Evolutionary conservation across 2,888 invertebrate species (phyloP), one percentile per base, ranked within the genome.

Genomic region (Koerneria pararmatus): DNA sequence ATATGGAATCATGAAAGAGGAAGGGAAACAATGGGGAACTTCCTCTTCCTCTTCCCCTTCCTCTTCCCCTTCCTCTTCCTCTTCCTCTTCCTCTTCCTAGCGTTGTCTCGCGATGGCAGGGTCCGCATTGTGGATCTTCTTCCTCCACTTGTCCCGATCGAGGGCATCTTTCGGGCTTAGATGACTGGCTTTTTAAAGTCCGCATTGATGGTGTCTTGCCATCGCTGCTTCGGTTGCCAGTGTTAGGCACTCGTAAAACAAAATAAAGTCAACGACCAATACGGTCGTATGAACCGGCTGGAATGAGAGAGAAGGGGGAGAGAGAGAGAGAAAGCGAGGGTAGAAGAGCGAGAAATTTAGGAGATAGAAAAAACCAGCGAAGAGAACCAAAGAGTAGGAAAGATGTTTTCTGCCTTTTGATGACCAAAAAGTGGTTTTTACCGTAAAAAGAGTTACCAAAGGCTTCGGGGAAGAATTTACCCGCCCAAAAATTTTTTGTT

Each of bases 111-210:
- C n/a, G n/a, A n/a, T n/a, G n/a, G n/a, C n/a, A n/a, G n/a, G n/a
- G n/a, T n/a, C n/a, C n/a, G n/a, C n/a, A n/a, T n/a, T n/a, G n/a
- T n/a, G n/a, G n/a, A n/a, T 60, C 60, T 60, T 48, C 60, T 48
- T 60, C 34, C 48, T 31, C 31, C 29, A 41, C 19, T 19, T 46
- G 15, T 22, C 57, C 59, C 48, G 31, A 32, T 34, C 35, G n/a
- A n/a, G n/a, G n/a, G n/a, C 51, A 49, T 53, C 49, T 62, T 62
- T 51, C 34, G 53, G 62, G 53, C 53, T 62, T 62, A 53, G 51
- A 62, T 62, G 62, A 35, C 51, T 32, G 29, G 62, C 34, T 8
- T 24, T 32, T 32, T 31, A 59, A n/a, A n/a, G n/a, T n/a, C n/a
- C n/a, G n/a, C n/a, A n/a, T n/a, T n/a, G n/a, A n/a, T n/a, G n/a